Evolutionary conservation across 2,113 vertebrate species (phyloP).

Genomic region (Hydrolagus affinis): DNA sequence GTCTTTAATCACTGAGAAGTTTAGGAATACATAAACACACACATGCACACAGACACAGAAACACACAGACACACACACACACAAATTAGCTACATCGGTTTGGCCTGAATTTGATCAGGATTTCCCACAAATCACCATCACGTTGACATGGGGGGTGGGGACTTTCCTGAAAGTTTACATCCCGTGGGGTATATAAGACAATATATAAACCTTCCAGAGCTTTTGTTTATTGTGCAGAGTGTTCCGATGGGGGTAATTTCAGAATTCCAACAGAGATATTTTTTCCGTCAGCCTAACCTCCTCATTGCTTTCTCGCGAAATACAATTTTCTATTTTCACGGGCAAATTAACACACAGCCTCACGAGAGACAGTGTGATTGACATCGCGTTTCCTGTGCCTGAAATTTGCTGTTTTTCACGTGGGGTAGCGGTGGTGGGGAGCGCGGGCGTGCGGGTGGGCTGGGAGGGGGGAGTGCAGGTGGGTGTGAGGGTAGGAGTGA

Average conservation of each 20-base stretch:
- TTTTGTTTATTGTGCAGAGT: not conserved
- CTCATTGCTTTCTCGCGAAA: not conserved
- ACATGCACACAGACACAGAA: too few species aligned
- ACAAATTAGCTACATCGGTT: too few species aligned
- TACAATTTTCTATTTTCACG: not conserved
- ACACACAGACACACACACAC: too few species aligned
- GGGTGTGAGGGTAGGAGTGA: not conserved
- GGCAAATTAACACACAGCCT: not conserved
- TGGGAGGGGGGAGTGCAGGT: too few species aligned
- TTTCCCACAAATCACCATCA: too few species aligned
- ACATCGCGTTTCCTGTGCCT: not conserved
- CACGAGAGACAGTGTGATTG: not conserved
- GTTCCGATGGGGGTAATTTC: not conserved
- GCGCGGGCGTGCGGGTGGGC: too few species aligned
- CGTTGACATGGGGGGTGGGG: too few species aligned
- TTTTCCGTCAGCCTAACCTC: not conserved
- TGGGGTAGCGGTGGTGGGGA: too few species aligned
- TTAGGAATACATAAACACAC: too few species aligned
- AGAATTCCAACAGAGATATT: not conserved
- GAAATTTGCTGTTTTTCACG: too few species aligned
- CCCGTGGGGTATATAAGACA: not conserved
- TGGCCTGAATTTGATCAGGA: too few species aligned
- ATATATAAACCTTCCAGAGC: not conserved
- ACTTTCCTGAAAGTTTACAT: not conserved
- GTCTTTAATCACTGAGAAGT: too few species aligned